Base-by-base conservation (phyloP, 2,797 vertebrate genomes). In the Pangasius larnaudii region DNA sequence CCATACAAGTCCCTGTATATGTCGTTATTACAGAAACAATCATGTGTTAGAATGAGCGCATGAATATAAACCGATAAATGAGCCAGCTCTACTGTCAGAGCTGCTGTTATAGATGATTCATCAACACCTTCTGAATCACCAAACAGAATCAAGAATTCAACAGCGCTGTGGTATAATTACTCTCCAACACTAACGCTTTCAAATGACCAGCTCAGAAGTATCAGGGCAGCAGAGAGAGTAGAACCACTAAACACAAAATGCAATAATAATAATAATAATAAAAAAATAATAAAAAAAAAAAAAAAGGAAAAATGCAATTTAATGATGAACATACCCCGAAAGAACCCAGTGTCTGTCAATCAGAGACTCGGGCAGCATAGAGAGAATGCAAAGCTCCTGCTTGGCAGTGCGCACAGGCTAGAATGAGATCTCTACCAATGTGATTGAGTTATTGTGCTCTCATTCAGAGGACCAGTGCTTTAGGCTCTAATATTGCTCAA, bases 381-480 rank as follows among this genome's bases (percentile, higher is more conserved):
- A 74, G 91, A 91, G 92, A 93, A 86, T 81, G 77, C 86, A 89
- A 90, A 92, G 94, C 91, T 90, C 88, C 92, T 90, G 92, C 92
- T 91, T 85, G 89, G 90, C 65, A 88, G 93, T 92, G 92, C 51
- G 63, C 93, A 93, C 89, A 91, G 91, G 89, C 92, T 90, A 89
- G 94, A 95, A 95, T 95, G 94, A 95, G 95, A 95, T 95, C 95
- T 95, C 94, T 93, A 93, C 90, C 91, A 94, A 95, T 95, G 94
- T 95, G 93, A 95, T 94, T 94, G 93, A 95, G 95, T 95, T 94
- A 95, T 95, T 94, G 92, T 94, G 94, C 93, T 95, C 93, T 91
- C 94, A 95, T 95, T 93, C 91, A 91, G 93, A 89, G 80, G 86
- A 90, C 90, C 91, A 89, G 72, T 33, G 88, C 89, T 89, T 87